These are phyloP conservation scores for Leptatherina wallacei DNA, from an alignment of 2,797 vertebrate genomes.

Conservation along the genomic window DNA sequence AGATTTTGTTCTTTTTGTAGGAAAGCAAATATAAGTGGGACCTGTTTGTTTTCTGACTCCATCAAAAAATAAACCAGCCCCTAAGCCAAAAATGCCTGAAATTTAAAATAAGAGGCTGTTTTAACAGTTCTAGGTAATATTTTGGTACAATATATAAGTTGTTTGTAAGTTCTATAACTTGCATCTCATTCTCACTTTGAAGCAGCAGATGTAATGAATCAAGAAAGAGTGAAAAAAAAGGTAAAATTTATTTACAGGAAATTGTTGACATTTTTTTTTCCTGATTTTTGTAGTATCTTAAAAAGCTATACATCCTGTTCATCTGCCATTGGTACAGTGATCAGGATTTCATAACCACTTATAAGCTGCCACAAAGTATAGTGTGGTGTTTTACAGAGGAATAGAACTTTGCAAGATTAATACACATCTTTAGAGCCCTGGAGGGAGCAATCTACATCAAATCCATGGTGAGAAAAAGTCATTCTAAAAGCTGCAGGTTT, in stretches of 20 bases:
- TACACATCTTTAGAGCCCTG: slow-evolving; percentile 4
- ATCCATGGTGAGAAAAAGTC: background rate
- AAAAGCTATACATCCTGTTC: slow-evolving; percentile 10
- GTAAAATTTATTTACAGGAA: slow-evolving; percentile 52
- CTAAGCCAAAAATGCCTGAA: no score
- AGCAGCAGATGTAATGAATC: background rate
- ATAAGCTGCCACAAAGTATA: background rate
- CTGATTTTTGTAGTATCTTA: slow-evolving; percentile 1
- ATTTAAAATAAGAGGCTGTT: background rate
- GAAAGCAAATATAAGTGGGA: background rate
- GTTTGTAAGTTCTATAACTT: no score
- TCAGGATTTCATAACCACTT: slow-evolving; percentile 16
- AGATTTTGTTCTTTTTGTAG: background rate
- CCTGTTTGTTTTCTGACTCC: background rate
- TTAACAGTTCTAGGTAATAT: background rate
- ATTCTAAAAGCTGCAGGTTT: slow-evolving; percentile 21
- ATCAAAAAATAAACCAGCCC: background rate
- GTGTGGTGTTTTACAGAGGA: background rate
- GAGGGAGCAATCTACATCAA: background rate
- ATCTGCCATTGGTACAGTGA: slow-evolving; percentile 1
- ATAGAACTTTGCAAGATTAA: slow-evolving; percentile 3
- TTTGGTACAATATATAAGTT: background rate
- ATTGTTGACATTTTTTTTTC: slow-evolving; percentile 10
- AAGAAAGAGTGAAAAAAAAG: background rate
- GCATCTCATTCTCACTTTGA: background rate